Percentiles rank a stretch among this genome's conserved stretches.
These are phyloP conservation scores for Ceyx melanurus DNA, from an alignment of 2,113 vertebrate species.

Conservation along the genomic window DNA sequence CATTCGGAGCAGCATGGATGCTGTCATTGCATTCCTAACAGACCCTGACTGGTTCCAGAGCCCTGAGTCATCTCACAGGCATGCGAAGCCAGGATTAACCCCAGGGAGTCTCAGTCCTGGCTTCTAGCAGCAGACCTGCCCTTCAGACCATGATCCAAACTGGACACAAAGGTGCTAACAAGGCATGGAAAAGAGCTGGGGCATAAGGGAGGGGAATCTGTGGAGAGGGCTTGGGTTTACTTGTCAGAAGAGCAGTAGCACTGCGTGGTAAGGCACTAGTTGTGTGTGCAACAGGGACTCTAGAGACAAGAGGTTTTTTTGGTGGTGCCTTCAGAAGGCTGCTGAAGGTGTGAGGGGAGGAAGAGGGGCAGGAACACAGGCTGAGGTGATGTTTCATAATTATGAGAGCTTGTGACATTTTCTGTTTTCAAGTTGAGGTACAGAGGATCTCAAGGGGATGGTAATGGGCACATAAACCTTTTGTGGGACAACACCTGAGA, in stretches of 20 bases:
- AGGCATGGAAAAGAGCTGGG: background rate
- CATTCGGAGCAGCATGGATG: background rate
- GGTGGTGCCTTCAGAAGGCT: background rate
- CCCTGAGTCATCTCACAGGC: background rate
- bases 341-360: background rate
- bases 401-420: background rate
- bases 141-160: background rate
- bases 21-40: background rate
- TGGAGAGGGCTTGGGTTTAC: background rate
- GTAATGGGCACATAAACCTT: background rate
- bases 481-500: background rate
- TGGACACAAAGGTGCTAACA: background rate
- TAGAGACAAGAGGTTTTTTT: background rate
- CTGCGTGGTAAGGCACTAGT: background rate
- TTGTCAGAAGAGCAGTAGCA: background rate
- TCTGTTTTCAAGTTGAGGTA: rapidly evolving
- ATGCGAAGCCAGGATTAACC: background rate
- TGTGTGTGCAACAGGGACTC: background rate
- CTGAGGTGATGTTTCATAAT: background rate
- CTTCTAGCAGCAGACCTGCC: background rate
- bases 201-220: background rate
- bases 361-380: background rate
- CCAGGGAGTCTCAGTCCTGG: background rate
- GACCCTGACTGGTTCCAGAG: background rate
- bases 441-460: background rate